A percentile compares a stretch with the other conserved stretches of the same genome.
These are phyloP conservation scores for Anolis apletophallus DNA, from an alignment of 2,797 vertebrate genomes.

Conservation along the genomic window DNA sequence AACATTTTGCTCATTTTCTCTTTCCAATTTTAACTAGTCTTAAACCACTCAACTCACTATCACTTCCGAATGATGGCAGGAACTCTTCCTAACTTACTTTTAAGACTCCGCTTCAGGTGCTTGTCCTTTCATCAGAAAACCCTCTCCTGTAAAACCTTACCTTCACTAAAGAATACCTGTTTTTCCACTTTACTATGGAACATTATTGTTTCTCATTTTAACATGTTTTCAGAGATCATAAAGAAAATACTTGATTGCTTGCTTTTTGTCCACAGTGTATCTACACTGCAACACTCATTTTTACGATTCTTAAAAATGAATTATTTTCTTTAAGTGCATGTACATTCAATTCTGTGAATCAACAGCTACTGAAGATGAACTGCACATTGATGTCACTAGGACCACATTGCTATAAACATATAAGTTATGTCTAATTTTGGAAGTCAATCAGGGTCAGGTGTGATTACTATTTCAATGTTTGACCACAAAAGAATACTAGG, in stretches of 20 bases:
- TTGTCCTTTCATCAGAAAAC: background rate
- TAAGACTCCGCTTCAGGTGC: background rate
- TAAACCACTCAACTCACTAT: background rate
- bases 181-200: background rate
- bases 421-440: too few species aligned
- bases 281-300: background rate
- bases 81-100: background rate
- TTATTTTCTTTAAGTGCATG: background rate
- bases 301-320: background rate
- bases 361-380: background rate
- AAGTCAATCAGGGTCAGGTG: too few species aligned
- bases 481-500: too few species aligned
- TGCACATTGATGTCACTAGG: background rate
- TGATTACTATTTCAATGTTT: too few species aligned
- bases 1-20: background rate
- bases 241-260: background rate
- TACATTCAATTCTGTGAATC: background rate
- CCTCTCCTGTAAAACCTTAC: background rate
- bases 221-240: background rate
- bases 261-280: too few species aligned
- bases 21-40: background rate
- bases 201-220: background rate
- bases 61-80: background rate
- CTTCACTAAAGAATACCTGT: background rate
- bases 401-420: too few species aligned